A percentile compares a stretch with the other conserved stretches of the same genome.
Conservation (phyloP, 2,113 vertebrate genomes). For the Petroica traversi region DNA sequence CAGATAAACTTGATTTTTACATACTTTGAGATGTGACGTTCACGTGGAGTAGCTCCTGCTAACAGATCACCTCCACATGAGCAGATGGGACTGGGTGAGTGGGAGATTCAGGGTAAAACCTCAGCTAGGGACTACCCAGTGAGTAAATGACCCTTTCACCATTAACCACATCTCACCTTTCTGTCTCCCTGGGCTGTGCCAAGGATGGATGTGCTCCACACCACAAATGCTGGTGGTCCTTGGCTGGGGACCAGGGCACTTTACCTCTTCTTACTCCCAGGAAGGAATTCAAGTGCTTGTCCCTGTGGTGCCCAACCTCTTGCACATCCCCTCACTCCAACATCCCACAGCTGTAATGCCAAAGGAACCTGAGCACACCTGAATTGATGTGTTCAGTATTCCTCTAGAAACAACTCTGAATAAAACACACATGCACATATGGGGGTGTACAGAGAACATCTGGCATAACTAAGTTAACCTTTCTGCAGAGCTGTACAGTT, state of each 20-base stretch:
- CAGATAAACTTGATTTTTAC: not conserved
- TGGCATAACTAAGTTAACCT: not conserved
- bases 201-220: not conserved
- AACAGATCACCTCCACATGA: not conserved
- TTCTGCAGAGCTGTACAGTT: not conserved
- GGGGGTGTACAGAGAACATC: not conserved
- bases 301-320: no score
- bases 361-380: not conserved
- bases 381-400: not conserved
- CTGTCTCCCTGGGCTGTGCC: not conserved
- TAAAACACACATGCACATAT: rapidly evolving
- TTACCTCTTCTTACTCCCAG: not conserved
- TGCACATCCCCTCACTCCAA: not conserved
- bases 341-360: rapidly evolving
- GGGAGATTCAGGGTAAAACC: not conserved
- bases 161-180: rapidly evolving
- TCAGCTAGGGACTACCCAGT: not conserved
- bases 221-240: rapidly evolving
- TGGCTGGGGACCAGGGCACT: not conserved
- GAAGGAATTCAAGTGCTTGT: not conserved
- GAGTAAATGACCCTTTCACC: not conserved
- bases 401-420: not conserved
- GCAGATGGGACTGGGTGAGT: not conserved
- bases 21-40: not conserved
- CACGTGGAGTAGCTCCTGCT: not conserved